A percentile compares a stretch with the other conserved stretches of the same genome.
These are phyloP conservation scores for Mus spicilegus DNA, from an alignment of 2,113 vertebrate genomes.

Conservation along the genomic window DNA sequence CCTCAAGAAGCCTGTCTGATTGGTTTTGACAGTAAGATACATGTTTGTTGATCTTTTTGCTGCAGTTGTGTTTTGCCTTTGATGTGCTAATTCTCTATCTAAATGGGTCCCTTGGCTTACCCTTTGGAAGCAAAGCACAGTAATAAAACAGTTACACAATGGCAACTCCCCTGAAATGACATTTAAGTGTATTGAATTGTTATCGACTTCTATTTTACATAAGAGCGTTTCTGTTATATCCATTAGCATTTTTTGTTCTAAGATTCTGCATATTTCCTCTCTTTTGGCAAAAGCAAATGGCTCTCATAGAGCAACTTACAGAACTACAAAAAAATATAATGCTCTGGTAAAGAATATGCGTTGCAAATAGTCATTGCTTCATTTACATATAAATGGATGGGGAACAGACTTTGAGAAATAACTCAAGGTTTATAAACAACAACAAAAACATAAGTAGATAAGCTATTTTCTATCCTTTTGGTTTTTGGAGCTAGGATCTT, in stretches of 20 bases:
- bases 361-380: background rate
- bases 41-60: constrained; percentile 20
- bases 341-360: constrained; percentile 48
- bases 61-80: constrained; percentile 51
- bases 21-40: constrained; percentile 32
- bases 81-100: constrained; percentile 49
- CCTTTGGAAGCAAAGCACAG: constrained; percentile 54
- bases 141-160: constrained; percentile 73
- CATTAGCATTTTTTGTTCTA: constrained; percentile 70
- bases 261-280: constrained; percentile 59
- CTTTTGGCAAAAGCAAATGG: constrained; percentile 74
- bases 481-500: background rate
- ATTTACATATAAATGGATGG: constrained; percentile 52
- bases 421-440: background rate
- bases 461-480: constrained; percentile 29
- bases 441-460: background rate
- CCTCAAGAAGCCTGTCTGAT: constrained; percentile 1
- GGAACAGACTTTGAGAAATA: constrained; percentile 38
- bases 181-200: constrained; percentile 72
- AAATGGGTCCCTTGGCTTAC: constrained; percentile 69
- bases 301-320: constrained; percentile 40
- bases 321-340: constrained; percentile 36
- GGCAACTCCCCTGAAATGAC: constrained; percentile 57
- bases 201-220: constrained; percentile 77
- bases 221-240: constrained; percentile 73